Conservation (phyloP, 2,888 invertebrate genomes). For the Tricholauxania praeusta region DNA sequence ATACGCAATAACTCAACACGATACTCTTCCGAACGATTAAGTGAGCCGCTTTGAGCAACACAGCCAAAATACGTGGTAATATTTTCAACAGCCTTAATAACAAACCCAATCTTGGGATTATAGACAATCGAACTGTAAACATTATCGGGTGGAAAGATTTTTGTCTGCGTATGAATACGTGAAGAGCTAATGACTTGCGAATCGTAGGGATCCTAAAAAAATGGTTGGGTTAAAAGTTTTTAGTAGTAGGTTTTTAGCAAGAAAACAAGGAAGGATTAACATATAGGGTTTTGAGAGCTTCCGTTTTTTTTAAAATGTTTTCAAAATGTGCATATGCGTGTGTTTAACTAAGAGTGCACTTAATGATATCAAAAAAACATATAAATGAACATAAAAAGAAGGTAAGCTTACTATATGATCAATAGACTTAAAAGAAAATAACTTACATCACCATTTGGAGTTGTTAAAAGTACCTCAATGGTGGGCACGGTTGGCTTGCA, state of each 20-base stretch:
- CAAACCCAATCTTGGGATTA: slow-evolving; percentile 56
- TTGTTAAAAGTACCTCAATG: slow-evolving; percentile 69
- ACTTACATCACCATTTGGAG: slow-evolving; percentile 65
- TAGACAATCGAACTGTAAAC: slow-evolving; percentile 50
- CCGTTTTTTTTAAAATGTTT: too few species aligned
- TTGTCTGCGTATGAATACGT: slow-evolving; percentile 42
- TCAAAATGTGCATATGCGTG: too few species aligned
- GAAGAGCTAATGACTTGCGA: slow-evolving; percentile 51
- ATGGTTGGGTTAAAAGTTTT: background rate
- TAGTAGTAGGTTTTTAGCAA: background rate
- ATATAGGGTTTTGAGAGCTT: too few species aligned
- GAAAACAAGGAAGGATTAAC: background rate
- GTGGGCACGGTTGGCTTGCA: slow-evolving; percentile 76
- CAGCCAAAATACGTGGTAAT: slow-evolving; percentile 48
- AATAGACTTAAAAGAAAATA: background rate
- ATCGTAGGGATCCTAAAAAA: slow-evolving; percentile 43
- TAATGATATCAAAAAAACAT: too few species aligned
- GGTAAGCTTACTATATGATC: background rate
- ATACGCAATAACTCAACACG: slow-evolving; percentile 34
- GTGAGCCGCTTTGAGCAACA: slow-evolving; percentile 39
- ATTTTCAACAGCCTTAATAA: slow-evolving; percentile 47
- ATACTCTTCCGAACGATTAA: slow-evolving; percentile 30
- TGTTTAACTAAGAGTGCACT: too few species aligned
- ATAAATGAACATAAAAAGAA: too few species aligned
- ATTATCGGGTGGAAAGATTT: slow-evolving; percentile 49